Base-by-base conservation (phyloP, 2,113 vertebrate species). In the Syngnathus scovelli region DNA sequence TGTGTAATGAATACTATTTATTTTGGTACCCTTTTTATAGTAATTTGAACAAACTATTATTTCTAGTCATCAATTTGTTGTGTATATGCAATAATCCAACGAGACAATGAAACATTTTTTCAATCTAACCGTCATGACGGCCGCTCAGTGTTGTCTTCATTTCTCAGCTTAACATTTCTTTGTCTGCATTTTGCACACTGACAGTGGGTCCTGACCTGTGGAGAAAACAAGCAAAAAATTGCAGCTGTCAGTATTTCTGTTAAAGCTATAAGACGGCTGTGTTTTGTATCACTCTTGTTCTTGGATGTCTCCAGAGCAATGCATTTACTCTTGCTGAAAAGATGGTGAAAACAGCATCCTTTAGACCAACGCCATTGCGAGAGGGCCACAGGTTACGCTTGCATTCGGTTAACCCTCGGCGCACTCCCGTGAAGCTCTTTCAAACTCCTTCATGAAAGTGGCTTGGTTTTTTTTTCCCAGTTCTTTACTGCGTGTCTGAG, bases 241-340 rank as follows among this genome's bases (percentile, higher is more conserved):
- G 15, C 44, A 15, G 13, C 44, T 46, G 13, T 46, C 44, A 5
- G n/a, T 23, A 74, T 77, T 55, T 75, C 39, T 74, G 71, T 76
- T 80, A 59, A 76, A 61, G 64, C 67, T 54, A 63, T 75, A 39
- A 61, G 75, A 18, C 6, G 16, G 15, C 49, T 49, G 69, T 76
- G 66, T 69, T 64, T 58, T 58, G 65, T 74, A 78, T 65, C 55
- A 71, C 66, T 72, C 78, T 67, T 61, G 66, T 78, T 75, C 63
- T 60, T 49, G 69, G 67, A 67, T 60, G 66, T 55, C 72, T 72
- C 72, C 46, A 15, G 70, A 82, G 74, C 74, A 37, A 52, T 61
- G n/a, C 41, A 44, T 77, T 72, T 78, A 87, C 77, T 81, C 71
- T 73, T 68, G 71, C 69, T 70, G 68, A 77, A 80, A 85, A 76